Evolutionary conservation across 2,888 invertebrate species (phyloP), one percentile per base, ranked within the genome.

Genomic region (Mycogona germanica): DNA sequence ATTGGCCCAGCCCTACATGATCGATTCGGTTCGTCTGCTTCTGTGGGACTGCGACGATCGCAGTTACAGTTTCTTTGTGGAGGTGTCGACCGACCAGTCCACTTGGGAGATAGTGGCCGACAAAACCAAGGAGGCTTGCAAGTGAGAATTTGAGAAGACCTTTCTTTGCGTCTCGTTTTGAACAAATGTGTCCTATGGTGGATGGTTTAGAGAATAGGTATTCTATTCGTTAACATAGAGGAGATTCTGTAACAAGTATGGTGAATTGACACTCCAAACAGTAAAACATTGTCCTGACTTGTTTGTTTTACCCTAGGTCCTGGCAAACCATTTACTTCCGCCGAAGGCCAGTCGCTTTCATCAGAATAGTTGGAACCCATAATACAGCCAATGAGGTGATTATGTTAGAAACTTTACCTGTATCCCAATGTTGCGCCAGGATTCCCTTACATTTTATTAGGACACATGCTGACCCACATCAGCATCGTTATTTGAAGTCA

Each of bases 1-100:
- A 72, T 78, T 98, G 60, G 89, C 84, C 63, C 98, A 98, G 76
- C 97, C 98, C 2, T 96, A 92, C 70, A 77, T 92, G 66, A 80
- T 97, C 58, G 80, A 82, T 54, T 89, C 89, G 28, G 80, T 97
- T 76, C 80, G 81, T 62, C 73, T 98, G 67, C 74, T 98, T 62
- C 76, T 98, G 58, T 98, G 97, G 97, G 97, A 98, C 74, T 95
- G 93, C 71, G 91, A 91, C 73, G 86, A 84, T 69, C 79, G 96
- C 49, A 85, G 85, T 61, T 98, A 97, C 73, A 87, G 91, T 48
- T 98, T 93, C 72, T 93, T 89, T 70, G 84, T 97, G 51, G 95
- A 97, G 75, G 87, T 91, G 14, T 92, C 92, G 12, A 80, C 85
- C 60, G 91, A 98, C 73, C 81, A 84, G 66, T 82, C 84, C 75